Conservation (phyloP, 2,888 invertebrate species). For the Stenurella melanura region DNA sequence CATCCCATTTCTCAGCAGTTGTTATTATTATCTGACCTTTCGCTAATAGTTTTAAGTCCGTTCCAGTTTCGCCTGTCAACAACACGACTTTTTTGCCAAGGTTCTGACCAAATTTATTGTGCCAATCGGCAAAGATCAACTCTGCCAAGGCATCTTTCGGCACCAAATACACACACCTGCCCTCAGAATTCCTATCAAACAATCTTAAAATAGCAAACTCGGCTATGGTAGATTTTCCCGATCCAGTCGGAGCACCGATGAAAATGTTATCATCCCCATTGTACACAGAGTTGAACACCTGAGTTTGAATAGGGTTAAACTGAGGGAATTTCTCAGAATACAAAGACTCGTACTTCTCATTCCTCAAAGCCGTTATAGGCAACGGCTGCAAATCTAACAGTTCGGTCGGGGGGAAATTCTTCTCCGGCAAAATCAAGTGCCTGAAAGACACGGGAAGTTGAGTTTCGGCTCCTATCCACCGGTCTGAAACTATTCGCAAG, state of each 20-base stretch:
- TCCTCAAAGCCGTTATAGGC: slow-evolving; percentile 93
- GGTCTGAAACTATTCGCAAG: slow-evolving; percentile 90
- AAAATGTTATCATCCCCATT: slow-evolving; percentile 99
- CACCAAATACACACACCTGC: slow-evolving; percentile 94
- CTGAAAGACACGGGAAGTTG: slow-evolving; percentile 94
- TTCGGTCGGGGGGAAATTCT: slow-evolving; percentile 98
- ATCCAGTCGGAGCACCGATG: slow-evolving; percentile 94
- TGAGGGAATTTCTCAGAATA: slow-evolving; percentile 92
- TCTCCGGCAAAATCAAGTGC: slow-evolving; percentile 97
- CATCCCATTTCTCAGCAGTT: slow-evolving; percentile 99
- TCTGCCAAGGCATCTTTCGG: slow-evolving; percentile 95
- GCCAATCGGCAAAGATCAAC: slow-evolving; percentile 93
- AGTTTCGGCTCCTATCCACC: slow-evolving; percentile 96
- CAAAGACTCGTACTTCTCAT: slow-evolving; percentile 88
- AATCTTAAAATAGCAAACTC: slow-evolving; percentile 96
- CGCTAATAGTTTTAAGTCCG: slow-evolving; percentile 93
- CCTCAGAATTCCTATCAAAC: slow-evolving; percentile 83
- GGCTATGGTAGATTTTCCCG: slow-evolving; percentile 95
- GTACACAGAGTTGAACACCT: slow-evolving; percentile 96
- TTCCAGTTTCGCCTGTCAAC: slow-evolving; percentile 97
- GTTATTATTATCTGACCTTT: slow-evolving; percentile 97
- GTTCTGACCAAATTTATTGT: slow-evolving; percentile 87
- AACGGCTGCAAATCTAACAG: slow-evolving; percentile 96
- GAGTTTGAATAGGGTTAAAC: slow-evolving; percentile 99
- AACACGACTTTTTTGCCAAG: slow-evolving; percentile 92